Evolutionary conservation across 2,888 invertebrate genomes (phyloP).

Genomic region (Standfussiana lucernea): DNA sequence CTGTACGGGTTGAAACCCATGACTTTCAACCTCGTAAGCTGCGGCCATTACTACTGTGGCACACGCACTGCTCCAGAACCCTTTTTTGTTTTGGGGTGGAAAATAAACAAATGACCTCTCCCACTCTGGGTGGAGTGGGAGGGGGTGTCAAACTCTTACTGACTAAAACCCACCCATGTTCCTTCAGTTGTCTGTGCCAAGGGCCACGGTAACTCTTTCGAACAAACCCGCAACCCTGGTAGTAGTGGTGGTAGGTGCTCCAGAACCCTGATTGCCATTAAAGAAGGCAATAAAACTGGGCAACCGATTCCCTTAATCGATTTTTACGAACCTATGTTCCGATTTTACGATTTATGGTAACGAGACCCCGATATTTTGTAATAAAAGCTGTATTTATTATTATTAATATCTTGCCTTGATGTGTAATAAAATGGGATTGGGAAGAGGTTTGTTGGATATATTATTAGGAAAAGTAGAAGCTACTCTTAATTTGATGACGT

Average conservation of each 20-base stretch:
- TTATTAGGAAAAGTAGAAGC: slow-evolving; percentile 10
- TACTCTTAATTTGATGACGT: background rate
- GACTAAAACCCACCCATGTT: too few species aligned
- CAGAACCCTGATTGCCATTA: background rate
- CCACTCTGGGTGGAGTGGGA: too few species aligned
- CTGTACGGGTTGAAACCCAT: too few species aligned
- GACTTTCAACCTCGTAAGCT: background rate
- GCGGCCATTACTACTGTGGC: too few species aligned
- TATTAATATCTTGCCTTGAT: slow-evolving; percentile 37
- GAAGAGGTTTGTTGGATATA: background rate
- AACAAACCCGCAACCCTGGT: too few species aligned
- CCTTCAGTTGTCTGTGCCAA: too few species aligned
- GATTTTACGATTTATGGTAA: slow-evolving; percentile 51
- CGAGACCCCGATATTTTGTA: slow-evolving; percentile 38
- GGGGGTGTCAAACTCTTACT: too few species aligned
- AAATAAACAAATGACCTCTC: too few species aligned
- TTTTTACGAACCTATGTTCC: slow-evolving; percentile 41
- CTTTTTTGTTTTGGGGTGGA: too few species aligned
- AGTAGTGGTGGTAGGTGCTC: too few species aligned
- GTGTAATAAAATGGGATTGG: slow-evolving; percentile 42
- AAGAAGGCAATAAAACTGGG: background rate
- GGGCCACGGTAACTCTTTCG: too few species aligned
- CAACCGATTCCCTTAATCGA: slow-evolving; percentile 36
- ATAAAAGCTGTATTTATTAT: slow-evolving; percentile 49
- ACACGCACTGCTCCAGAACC: too few species aligned